These are phyloP conservation scores for Lepidocyrtinus sp. DNA, from an alignment of 2,888 invertebrate species.

Conservation along the genomic window DNA sequence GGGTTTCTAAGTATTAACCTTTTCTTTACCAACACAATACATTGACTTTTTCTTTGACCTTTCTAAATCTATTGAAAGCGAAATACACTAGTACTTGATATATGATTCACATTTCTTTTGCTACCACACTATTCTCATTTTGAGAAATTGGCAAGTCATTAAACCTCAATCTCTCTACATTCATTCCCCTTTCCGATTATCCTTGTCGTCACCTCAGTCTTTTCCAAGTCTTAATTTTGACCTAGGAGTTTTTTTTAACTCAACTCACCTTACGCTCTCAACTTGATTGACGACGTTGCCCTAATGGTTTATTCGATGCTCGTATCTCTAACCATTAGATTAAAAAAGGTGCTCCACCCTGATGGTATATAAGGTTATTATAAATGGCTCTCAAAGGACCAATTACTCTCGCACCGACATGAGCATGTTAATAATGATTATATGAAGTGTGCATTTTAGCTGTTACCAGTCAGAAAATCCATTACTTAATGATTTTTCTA, in stretches of 20 bases:
- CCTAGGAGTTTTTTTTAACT: neutral
- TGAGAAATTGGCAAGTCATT: slow-evolving; percentile 37
- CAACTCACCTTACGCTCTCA: neutral
- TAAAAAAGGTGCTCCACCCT: neutral
- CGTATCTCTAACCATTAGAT: neutral
- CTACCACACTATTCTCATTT: neutral
- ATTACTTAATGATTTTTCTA: no score
- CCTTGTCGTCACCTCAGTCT: slow-evolving; percentile 26
- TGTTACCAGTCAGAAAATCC: no score
- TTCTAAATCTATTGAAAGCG: no score
- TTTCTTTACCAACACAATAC: no score
- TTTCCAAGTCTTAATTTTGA: slow-evolving; percentile 23
- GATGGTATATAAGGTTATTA: neutral
- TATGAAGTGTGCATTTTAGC: no score
- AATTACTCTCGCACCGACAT: slow-evolving; percentile 36
- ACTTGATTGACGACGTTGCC: neutral
- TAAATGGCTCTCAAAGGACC: slow-evolving; percentile 56
- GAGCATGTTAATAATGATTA: no score
- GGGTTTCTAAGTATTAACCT: no score
- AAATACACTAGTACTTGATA: no score
- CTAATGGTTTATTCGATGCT: neutral
- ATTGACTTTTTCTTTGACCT: no score
- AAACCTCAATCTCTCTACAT: neutral
- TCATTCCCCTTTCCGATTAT: neutral
- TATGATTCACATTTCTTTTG: neutral